Evolutionary conservation across 2,113 vertebrate species (phyloP).

Genomic region (Dunckerocampus dactyliophorus): DNA sequence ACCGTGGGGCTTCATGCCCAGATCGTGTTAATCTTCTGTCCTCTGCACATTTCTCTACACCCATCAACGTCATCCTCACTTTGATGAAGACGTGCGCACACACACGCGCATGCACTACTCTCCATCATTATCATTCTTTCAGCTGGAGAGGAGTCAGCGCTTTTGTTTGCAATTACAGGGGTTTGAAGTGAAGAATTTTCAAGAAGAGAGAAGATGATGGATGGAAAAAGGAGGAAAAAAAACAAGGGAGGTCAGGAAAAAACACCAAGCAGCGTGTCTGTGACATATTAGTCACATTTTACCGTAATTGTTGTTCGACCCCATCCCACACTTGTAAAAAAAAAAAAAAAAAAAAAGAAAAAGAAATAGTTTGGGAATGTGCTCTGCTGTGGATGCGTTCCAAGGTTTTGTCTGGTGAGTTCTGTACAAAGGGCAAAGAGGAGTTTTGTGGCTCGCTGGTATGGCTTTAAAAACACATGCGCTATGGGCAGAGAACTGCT

Average conservation of each 20-base stretch:
- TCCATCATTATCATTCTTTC: constrained; percentile 74
- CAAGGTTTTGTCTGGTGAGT: constrained; percentile 71
- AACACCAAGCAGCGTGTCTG: constrained; percentile 63
- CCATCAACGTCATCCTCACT: constrained; percentile 63
- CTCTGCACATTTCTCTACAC: constrained; percentile 63
- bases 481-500: constrained; percentile 51
- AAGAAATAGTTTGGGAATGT: constrained; percentile 66
- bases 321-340: constrained; percentile 71
- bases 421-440: constrained; percentile 64
- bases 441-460: constrained; percentile 66
- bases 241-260: constrained; percentile 55
- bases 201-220: constrained; percentile 56
- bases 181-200: constrained; percentile 65
- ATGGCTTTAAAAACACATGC: constrained; percentile 67
- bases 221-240: constrained; percentile 54
- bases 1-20: constrained; percentile 59
- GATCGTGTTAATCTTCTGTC: constrained; percentile 73
- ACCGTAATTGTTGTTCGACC: constrained; percentile 79
- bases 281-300: constrained; percentile 80
- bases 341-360: constrained; percentile 48
- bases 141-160: constrained; percentile 70
- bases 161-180: constrained; percentile 79
- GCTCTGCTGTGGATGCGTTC: constrained; percentile 64
- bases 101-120: constrained; percentile 40
- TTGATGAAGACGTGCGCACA: constrained; percentile 60